Conservation (phyloP, 2,888 invertebrate species). For the Oscheius myriophilus region DNA sequence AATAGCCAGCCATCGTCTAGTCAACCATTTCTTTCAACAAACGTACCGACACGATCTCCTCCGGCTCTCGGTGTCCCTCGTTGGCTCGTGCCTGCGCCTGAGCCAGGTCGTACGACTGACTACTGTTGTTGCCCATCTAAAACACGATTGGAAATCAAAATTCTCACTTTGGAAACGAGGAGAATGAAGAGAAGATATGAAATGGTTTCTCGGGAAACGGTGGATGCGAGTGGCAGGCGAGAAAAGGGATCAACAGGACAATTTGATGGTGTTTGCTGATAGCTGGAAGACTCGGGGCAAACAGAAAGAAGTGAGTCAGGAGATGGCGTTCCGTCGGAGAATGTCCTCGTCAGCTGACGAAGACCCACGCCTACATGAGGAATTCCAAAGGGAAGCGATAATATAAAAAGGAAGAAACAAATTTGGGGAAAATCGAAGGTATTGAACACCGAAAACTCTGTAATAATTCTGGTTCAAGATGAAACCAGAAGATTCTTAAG, state of each 20-base stretch:
- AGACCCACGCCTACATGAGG: too few species aligned
- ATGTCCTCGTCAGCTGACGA: too few species aligned
- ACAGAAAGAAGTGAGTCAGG: constrained; percentile 18
- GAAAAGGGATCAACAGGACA: constrained; percentile 6
- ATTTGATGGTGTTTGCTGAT: constrained; percentile 22
- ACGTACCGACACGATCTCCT: constrained; percentile 7
- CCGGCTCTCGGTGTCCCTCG: not conserved
- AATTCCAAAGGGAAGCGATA: too few species aligned
- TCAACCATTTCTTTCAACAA: too few species aligned
- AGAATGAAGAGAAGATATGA: too few species aligned
- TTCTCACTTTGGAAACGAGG: not conserved
- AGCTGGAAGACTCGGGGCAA: constrained; percentile 17
- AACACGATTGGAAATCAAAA: not conserved
- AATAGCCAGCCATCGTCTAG: too few species aligned
- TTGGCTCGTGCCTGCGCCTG: constrained; percentile 18
- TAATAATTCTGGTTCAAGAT: too few species aligned
- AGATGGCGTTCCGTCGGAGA: not conserved
- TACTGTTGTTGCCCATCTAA: constrained; percentile 12
- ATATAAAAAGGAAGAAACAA: too few species aligned
- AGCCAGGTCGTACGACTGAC: constrained; percentile 21
- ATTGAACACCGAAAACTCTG: too few species aligned
- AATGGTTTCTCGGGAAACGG: not conserved
- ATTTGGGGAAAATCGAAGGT: too few species aligned
- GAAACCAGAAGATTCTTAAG: too few species aligned
- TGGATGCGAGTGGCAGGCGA: not conserved